Percentiles rank a stretch among this genome's conserved stretches.
These are phyloP conservation scores for Drosophila hamatofila DNA, from an alignment of 2,888 invertebrate genomes.

Conservation along the genomic window DNA sequence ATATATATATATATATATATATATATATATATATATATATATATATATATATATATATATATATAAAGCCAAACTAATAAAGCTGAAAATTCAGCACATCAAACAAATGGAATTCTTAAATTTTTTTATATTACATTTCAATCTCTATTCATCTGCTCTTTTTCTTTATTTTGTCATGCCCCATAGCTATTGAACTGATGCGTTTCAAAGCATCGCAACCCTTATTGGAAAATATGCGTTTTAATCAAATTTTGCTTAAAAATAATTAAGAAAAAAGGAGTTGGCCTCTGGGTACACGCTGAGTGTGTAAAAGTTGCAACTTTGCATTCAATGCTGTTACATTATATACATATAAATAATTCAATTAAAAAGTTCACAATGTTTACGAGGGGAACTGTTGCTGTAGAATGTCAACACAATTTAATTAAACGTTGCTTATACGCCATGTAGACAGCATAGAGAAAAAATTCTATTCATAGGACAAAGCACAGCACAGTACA, in stretches of 20 bases:
- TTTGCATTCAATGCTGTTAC: conserved; percentile 53
- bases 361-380: conserved; percentile 70
- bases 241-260: conserved; percentile 39
- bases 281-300: background rate
- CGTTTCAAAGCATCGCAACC: background rate
- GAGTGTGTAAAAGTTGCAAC: conserved; percentile 36
- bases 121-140: background rate
- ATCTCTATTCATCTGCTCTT: background rate
- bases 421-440: conserved; percentile 68
- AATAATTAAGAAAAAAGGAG: conserved; percentile 16
- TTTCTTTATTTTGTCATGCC: background rate
- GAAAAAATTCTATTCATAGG: conserved; percentile 18
- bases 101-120: background rate
- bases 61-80: no score
- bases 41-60: no score
- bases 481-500: conserved; percentile 27
- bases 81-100: background rate
- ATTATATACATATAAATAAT: conserved; percentile 46
- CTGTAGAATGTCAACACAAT: conserved; percentile 53
- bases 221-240: conserved; percentile 17
- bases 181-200: background rate
- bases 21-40: no score
- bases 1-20: no score
- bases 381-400: conserved; percentile 33
- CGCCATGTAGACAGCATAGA: conserved; percentile 29